Percentiles rank a stretch among this genome's conserved stretches.
phyloP scores from a whole-genome alignment of 2,888 invertebrate genomes.

The Coenonympha arcania region DNA sequence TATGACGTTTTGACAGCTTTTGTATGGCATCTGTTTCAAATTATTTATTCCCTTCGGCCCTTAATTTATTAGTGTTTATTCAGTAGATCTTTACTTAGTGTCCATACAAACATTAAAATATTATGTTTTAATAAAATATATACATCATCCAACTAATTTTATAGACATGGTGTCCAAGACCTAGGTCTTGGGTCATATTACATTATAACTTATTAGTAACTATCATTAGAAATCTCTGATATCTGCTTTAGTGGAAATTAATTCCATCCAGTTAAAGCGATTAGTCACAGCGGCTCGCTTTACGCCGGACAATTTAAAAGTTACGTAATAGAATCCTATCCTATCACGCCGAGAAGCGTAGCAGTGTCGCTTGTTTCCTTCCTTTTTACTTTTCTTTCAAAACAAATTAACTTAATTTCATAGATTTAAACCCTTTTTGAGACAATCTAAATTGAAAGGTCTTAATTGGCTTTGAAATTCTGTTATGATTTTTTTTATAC shows the following conservation, averaged over 20 bases:
- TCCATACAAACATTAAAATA: too few species aligned
- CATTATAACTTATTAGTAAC: too few species aligned
- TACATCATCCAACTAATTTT: too few species aligned
- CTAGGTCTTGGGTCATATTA: too few species aligned
- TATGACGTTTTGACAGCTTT: too few species aligned
- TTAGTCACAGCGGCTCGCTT: conserved; percentile 14
- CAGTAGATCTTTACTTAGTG: too few species aligned
- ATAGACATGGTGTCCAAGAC: too few species aligned
- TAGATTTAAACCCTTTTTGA: conserved; percentile 39
- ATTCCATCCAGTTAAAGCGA: conserved; percentile 14
- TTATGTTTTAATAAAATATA: too few species aligned
- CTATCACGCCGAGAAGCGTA: conserved; percentile 56
- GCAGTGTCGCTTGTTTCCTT: conserved; percentile 44
- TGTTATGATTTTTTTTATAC: neutral
- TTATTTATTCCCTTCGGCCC: too few species aligned
- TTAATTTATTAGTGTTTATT: too few species aligned
- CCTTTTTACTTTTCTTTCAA: conserved; percentile 50
- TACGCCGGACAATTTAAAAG: conserved; percentile 11
- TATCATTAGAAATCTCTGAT: conserved; percentile 15
- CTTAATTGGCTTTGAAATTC: neutral
- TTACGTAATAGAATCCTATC: conserved; percentile 38
- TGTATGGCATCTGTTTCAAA: too few species aligned
- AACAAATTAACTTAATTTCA: too few species aligned
- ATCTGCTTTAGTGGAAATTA: conserved; percentile 13
- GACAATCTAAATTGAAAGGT: conserved; percentile 35